Base-by-base conservation (phyloP, 2,888 invertebrate species). In the Nomada goodeniana region DNA sequence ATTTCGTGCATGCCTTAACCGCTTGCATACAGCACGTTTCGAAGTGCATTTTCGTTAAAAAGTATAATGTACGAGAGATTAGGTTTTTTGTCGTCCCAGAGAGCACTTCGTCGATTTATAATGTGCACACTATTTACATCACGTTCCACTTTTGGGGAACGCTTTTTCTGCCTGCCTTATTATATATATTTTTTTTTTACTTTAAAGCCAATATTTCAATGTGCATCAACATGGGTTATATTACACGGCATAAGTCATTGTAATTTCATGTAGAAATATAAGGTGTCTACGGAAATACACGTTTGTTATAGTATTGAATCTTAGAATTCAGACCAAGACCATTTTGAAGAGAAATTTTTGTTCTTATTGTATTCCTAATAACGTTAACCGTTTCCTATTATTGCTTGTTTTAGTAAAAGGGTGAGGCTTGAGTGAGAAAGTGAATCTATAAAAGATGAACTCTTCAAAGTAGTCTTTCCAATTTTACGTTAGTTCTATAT, bases 1-100 rank as follows among this genome's bases (percentile, higher is more conserved):
- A 67, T 89, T 88, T 91, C 84, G 83, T 89, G 93, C 93, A 93
- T 93, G 93, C 83, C 80, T 90, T 90, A 91, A 89, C 87, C 83
- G 90, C 89, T 92, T 90, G 88, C 86, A 86, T 89, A 74, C 36
- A 80, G 82, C 87, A 89, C 87, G 85, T 80, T 76, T 63, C 68
- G 59, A 75, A 83, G 76, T 85, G 84, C 82, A 69, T 80, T 57
- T 53, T 68, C 50, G 47, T 74, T 47, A 42, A 50, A 50, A 64
- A 13, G 47, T 47, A 47, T 78, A 65, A 70, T 42, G 36, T 80
- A 60, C 65, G 61, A 81, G 74, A 70, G 20, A 67, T 81, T 60
- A 64, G 53, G 60, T 47, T 75, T 74, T 47, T 47, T 36, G 53
- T 13, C 36, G 7, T 74, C 70, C 26, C 59, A 81, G 23, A 18